phyloP scores from a whole-genome alignment of 2,797 vertebrate species.

The Mus minutoides region DNA sequence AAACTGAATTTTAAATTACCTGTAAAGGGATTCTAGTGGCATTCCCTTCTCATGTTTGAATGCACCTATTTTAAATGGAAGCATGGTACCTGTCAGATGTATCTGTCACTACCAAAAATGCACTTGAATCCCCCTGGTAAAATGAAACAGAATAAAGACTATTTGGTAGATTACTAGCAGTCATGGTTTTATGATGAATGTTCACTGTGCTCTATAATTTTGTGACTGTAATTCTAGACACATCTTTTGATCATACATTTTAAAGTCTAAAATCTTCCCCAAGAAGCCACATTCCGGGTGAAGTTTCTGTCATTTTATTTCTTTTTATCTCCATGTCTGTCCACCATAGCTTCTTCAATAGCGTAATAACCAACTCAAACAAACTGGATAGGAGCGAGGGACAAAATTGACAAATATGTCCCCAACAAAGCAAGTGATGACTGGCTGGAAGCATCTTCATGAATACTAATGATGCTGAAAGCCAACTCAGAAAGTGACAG shows the following conservation, averaged over 20 bases:
- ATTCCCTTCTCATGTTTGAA: background rate
- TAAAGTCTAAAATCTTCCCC: background rate
- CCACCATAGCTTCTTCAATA: background rate
- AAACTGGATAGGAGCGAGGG: background rate
- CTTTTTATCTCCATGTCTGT: background rate
- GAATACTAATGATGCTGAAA: background rate
- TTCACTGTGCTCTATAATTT: background rate
- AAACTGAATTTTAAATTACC: background rate
- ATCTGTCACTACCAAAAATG: background rate
- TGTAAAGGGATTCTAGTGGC: background rate
- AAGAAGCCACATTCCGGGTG: background rate
- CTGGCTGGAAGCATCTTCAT: background rate
- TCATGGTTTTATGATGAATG: background rate
- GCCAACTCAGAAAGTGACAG: background rate
- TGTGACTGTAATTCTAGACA: background rate
- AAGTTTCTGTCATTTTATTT: background rate
- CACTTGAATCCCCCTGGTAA: background rate
- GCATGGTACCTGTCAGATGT: background rate
- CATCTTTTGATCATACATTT: background rate
- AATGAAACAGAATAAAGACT: background rate
- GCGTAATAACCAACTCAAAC: background rate
- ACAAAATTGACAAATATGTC: background rate
- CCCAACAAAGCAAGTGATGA: background rate
- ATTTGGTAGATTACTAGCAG: background rate
- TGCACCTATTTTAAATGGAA: background rate